Evolutionary conservation across 2,888 invertebrate species (phyloP).

Genomic region (Pseudeuparius sepicola): DNA sequence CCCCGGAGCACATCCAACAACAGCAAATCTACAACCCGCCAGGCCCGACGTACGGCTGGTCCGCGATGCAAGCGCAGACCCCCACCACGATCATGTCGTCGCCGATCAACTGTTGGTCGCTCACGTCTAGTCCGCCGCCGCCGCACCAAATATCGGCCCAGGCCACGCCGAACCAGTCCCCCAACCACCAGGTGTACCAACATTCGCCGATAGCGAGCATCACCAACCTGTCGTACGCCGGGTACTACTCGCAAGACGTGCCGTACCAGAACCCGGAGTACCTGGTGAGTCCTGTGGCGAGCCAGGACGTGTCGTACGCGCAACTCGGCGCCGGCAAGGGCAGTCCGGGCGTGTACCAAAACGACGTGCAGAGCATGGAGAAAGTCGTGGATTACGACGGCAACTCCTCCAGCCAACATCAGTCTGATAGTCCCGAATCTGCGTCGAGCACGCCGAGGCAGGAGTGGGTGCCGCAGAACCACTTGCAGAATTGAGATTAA

Average conservation of each 20-base stretch:
- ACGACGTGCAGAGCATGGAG: constrained; percentile 26
- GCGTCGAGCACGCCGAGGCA: constrained; percentile 30
- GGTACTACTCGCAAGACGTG: constrained; percentile 36
- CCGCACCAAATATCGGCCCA: constrained; percentile 35
- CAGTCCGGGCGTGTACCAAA: constrained; percentile 30
- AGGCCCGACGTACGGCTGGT: constrained; percentile 36
- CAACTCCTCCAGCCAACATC: constrained; percentile 16
- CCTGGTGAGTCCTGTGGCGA: constrained; percentile 27
- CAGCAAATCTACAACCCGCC: constrained; percentile 32
- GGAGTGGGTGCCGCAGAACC: constrained; percentile 32
- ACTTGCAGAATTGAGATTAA: constrained; percentile 23
- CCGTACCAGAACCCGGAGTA: constrained; percentile 36
- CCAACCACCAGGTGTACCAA: constrained; percentile 37
- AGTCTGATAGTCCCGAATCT: constrained; percentile 28
- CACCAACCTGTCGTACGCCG: constrained; percentile 35
- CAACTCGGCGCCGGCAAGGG: constrained; percentile 28
- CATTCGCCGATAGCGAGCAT: constrained; percentile 32
- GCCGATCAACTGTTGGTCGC: constrained; percentile 39
- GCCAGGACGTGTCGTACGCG: constrained; percentile 29
- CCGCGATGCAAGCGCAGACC: constrained; percentile 33
- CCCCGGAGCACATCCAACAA: constrained; percentile 39
- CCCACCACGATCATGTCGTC: constrained; percentile 35
- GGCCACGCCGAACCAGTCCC: constrained; percentile 37
- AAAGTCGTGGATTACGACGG: constrained; percentile 30
- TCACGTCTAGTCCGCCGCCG: constrained; percentile 38